Evolutionary conservation across 2,797 vertebrate genomes (phyloP).

Genomic region (Chelon auratus): DNA sequence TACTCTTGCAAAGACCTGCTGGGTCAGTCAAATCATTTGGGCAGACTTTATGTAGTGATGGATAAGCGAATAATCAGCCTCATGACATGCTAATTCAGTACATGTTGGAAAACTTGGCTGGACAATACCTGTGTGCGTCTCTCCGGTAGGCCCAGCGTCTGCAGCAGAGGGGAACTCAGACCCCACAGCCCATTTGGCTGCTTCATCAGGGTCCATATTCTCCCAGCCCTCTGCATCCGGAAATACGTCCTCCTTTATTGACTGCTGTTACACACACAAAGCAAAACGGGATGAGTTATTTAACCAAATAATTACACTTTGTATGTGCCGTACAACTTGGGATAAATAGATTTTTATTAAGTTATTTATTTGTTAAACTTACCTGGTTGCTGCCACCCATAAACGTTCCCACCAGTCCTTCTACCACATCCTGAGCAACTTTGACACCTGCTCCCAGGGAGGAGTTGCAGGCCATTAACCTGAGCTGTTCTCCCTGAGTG

Average conservation of each 20-base stretch:
- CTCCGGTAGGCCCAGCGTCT: conserved; percentile 31
- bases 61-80: too few relatives aligned
- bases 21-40: too few relatives aligned
- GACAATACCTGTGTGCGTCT: conserved; percentile 56
- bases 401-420: conserved; percentile 68
- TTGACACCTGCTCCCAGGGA: conserved; percentile 76
- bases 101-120: not conserved
- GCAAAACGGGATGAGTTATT: not conserved
- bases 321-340: too few relatives aligned
- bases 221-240: conserved; percentile 81
- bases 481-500: conserved; percentile 83
- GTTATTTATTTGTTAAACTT: conserved; percentile 2
- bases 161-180: conserved; percentile 69
- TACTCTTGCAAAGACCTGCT: too few relatives aligned
- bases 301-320: not conserved
- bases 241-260: conserved; percentile 76
- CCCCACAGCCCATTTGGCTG: conserved; percentile 76
- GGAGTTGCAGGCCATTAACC: conserved; percentile 80
- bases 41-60: too few relatives aligned
- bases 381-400: conserved; percentile 73
- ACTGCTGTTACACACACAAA: conserved; percentile 51
- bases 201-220: conserved; percentile 77
- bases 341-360: not conserved
- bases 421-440: conserved; percentile 74
- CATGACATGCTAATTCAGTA: too few relatives aligned